Conservation (phyloP, 2,113 vertebrate species). For the Eurystomus gularis region DNA sequence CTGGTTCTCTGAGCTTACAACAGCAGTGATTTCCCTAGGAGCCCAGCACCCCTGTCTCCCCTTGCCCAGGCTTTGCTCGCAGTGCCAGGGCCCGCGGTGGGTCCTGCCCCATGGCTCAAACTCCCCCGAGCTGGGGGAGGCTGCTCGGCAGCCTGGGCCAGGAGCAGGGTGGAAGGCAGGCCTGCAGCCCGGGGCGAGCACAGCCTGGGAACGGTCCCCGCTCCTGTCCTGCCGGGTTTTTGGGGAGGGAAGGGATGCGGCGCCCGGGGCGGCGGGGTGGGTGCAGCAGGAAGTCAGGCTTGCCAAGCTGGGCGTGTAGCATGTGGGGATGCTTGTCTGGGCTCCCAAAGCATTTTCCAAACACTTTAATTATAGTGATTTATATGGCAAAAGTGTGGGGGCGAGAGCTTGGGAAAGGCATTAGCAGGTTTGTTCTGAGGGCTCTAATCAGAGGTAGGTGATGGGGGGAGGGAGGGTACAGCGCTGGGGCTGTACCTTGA, state of each 20-base stretch:
- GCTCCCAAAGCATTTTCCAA: conserved; percentile 60
- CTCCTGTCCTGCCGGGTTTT: neutral
- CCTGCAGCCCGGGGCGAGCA: neutral
- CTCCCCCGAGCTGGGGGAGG: neutral
- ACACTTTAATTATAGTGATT: conserved; percentile 68
- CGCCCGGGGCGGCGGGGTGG: neutral
- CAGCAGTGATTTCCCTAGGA: rapidly evolving
- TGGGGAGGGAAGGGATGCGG: conserved; percentile 51
- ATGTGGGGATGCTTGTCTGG: conserved; percentile 62
- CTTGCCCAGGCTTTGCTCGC: rapidly evolving
- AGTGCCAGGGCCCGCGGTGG: neutral
- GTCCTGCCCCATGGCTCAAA: neutral
- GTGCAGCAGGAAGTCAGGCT: conserved; percentile 54
- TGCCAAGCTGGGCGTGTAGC: conserved; percentile 54
- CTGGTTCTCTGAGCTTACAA: neutral
- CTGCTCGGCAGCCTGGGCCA: neutral
- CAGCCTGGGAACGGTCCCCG: conserved; percentile 36
- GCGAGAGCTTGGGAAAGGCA: conserved; percentile 64
- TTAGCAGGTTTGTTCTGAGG: conserved; percentile 46
- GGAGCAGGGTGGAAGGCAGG: neutral
- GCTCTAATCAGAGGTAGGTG: conserved; percentile 38
- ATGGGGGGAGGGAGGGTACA: neutral
- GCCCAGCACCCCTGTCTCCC: neutral
- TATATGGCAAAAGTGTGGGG: conserved; percentile 61
- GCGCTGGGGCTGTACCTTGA: neutral